A percentile compares a stretch with the other conserved stretches of the same genome.
phyloP scores from a whole-genome alignment of 2,888 invertebrate species.

The Cephus sareptanus region DNA sequence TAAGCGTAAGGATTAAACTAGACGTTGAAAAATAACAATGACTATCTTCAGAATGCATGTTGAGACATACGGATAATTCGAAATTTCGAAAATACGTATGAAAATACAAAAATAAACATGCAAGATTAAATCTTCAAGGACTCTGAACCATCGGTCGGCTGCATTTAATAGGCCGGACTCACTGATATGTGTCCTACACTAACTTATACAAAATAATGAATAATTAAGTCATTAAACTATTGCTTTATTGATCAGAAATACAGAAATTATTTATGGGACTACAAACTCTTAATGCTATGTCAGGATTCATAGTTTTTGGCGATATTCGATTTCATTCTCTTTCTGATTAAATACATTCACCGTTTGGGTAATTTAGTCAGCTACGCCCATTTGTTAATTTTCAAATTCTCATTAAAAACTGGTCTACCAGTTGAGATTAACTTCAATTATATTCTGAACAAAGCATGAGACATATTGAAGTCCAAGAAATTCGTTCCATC shows the following conservation, averaged over 20 bases:
- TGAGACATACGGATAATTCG: slow-evolving; percentile 39
- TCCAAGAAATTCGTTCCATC: background rate
- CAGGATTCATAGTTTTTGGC: background rate
- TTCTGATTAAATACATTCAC: too few relatives aligned
- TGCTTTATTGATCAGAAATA: background rate
- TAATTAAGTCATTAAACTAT: background rate
- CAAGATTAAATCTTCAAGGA: slow-evolving; percentile 49
- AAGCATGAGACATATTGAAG: background rate
- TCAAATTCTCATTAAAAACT: background rate
- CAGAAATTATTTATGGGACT: background rate
- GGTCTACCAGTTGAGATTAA: background rate
- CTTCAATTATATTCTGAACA: background rate
- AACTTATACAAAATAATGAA: background rate
- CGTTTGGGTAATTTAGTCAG: background rate
- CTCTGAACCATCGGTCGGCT: slow-evolving; percentile 60
- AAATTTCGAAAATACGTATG: slow-evolving; percentile 33
- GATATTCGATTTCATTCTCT: background rate
- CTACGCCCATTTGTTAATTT: background rate
- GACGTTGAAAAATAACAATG: background rate
- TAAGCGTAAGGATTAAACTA: background rate
- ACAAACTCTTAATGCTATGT: background rate
- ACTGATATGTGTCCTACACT: slow-evolving; percentile 58
- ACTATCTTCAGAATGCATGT: slow-evolving; percentile 34
- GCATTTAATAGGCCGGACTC: slow-evolving; percentile 44
- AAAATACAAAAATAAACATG: slow-evolving; percentile 39